Evolutionary conservation across 2,113 vertebrate species (phyloP).

Genomic region (Bubo scandiacus): DNA sequence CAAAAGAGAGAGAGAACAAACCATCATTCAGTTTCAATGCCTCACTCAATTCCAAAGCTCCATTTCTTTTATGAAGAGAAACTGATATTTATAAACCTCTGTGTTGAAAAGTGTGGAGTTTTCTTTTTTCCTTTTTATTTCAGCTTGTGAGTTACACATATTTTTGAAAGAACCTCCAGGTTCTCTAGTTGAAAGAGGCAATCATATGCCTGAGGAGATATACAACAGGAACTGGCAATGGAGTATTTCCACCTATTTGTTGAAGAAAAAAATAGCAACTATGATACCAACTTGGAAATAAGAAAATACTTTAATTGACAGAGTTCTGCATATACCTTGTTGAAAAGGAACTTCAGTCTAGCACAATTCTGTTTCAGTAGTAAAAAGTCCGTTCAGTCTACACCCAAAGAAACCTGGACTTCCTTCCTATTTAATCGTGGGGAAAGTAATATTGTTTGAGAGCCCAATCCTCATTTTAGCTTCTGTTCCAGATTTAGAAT

Average conservation of each 20-base stretch:
- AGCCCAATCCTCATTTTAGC: background rate
- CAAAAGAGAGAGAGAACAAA: background rate
- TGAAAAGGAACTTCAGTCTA: background rate
- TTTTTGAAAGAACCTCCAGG: background rate
- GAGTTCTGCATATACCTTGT: background rate
- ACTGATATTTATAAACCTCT: background rate
- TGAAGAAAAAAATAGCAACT: background rate
- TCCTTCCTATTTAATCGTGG: background rate
- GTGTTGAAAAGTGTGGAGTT: background rate
- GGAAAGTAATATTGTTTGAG: background rate
- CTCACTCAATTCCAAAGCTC: background rate
- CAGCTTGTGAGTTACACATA: background rate
- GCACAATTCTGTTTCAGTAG: background rate
- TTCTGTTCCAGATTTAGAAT: background rate
- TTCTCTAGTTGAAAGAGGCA: background rate
- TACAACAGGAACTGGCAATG: background rate
- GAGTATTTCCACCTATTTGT: background rate
- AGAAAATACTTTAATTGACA: background rate
- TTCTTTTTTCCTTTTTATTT: constrained; percentile 1
- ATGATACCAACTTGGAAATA: background rate
- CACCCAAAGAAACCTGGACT: background rate
- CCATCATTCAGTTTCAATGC: background rate
- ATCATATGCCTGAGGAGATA: background rate
- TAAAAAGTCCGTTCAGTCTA: background rate
- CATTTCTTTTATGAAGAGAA: background rate